Percentiles rank a stretch among this genome's conserved stretches.
Evolutionary conservation across 2,888 invertebrate species (phyloP).

Genomic region (Euplagia quadripunctaria): DNA sequence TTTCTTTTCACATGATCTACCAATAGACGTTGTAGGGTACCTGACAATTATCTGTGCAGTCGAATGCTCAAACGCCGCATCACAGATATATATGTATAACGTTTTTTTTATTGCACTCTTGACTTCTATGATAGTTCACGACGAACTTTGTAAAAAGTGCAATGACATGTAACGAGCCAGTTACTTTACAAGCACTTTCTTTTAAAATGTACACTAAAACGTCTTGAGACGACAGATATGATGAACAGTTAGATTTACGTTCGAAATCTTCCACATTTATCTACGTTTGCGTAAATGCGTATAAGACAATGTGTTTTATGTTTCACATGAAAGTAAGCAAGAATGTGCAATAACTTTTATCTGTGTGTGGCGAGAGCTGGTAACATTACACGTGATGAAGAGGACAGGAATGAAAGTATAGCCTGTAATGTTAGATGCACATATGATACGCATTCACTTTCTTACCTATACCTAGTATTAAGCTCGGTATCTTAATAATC

Average conservation of each 20-base stretch:
- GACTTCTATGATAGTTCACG: not conserved
- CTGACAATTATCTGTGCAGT: too few species aligned
- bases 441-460: slow-evolving; percentile 31
- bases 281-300: slow-evolving; percentile 21
- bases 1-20: not conserved
- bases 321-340: slow-evolving; percentile 61
- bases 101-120: not conserved
- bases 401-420: slow-evolving; percentile 35
- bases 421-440: slow-evolving; percentile 33
- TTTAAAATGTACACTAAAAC: slow-evolving; percentile 25
- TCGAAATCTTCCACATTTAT: slow-evolving; percentile 29
- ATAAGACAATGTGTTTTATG: slow-evolving; percentile 50
- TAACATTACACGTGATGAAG: slow-evolving; percentile 60
- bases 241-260: slow-evolving; percentile 26
- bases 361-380: slow-evolving; percentile 59
- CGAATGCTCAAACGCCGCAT: too few species aligned
- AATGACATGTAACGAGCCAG: slow-evolving; percentile 4
- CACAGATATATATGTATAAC: too few species aligned
- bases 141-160: not conserved
- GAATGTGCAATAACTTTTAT: slow-evolving; percentile 62
- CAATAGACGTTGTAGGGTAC: too few species aligned
- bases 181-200: slow-evolving; percentile 30
- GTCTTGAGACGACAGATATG: slow-evolving; percentile 15
- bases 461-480: slow-evolving; percentile 15
- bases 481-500: slow-evolving; percentile 1